These are phyloP conservation scores for Drosophila paramelanica DNA, from an alignment of 2,888 invertebrate species.

Conservation along the genomic window DNA sequence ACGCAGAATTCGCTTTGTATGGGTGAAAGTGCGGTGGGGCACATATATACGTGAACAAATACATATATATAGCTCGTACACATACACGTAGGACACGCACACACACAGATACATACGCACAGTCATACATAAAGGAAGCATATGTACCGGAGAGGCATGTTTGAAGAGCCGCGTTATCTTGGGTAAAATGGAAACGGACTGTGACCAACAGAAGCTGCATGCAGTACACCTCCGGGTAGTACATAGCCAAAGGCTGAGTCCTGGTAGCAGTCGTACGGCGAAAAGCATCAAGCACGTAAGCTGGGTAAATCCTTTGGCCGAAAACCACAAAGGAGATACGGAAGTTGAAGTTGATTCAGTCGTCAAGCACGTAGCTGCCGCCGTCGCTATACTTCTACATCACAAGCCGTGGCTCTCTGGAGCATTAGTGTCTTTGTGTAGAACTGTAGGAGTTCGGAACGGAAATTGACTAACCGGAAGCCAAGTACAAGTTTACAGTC, in stretches of 20 bases:
- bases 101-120: slow-evolving; percentile 16
- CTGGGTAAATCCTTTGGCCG: slow-evolving; percentile 83
- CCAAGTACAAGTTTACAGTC: slow-evolving; percentile 57
- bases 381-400: slow-evolving; percentile 41
- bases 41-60: slow-evolving; percentile 23
- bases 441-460: slow-evolving; percentile 72
- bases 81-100: slow-evolving; percentile 23
- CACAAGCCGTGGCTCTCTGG: slow-evolving; percentile 46
- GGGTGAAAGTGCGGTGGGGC: slow-evolving; percentile 21
- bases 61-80: slow-evolving; percentile 12
- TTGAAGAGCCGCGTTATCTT: slow-evolving; percentile 75
- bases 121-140: slow-evolving; percentile 39
- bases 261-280: slow-evolving; percentile 84
- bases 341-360: slow-evolving; percentile 82
- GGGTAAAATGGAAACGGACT: slow-evolving; percentile 61
- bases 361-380: slow-evolving; percentile 62
- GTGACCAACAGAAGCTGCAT: slow-evolving; percentile 84
- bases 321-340: slow-evolving; percentile 83
- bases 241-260: slow-evolving; percentile 85
- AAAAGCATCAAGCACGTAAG: slow-evolving; percentile 84
- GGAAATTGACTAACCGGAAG: slow-evolving; percentile 83
- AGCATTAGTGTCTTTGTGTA: slow-evolving; percentile 47
- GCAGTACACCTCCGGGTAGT: slow-evolving; percentile 85
- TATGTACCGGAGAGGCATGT: slow-evolving; percentile 61
- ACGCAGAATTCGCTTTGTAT: slow-evolving; percentile 26